Evolutionary conservation across 2,888 invertebrate genomes (phyloP).

Genomic region (Pseudococcus jackbeardsleyi): DNA sequence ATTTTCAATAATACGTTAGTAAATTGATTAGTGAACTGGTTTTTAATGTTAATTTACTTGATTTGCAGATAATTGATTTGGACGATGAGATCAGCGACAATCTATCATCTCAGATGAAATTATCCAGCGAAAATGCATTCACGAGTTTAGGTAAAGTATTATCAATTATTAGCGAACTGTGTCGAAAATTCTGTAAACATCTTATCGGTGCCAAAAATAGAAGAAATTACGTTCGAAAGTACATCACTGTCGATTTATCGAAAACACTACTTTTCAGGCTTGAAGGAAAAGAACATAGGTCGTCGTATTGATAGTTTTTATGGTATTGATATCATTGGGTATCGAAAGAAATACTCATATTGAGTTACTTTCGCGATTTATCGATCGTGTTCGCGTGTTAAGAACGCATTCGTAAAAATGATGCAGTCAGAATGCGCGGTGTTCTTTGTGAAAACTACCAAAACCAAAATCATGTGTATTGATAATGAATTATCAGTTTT

Average conservation of each 20-base stretch:
- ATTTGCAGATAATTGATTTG: constrained; percentile 33
- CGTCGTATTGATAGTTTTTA: neutral
- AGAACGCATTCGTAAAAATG: neutral
- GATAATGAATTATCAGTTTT: constrained; percentile 25
- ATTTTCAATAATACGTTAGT: neutral
- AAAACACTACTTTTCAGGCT: neutral
- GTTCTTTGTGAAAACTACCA: neutral
- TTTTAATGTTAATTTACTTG: neutral
- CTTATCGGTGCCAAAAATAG: neutral
- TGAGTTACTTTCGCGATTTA: neutral
- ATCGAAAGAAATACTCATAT: neutral
- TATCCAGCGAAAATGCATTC: neutral
- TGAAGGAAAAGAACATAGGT: neutral
- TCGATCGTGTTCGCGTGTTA: constrained; percentile 1
- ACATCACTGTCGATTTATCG: neutral
- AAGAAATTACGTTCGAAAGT: neutral
- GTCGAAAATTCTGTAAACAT: constrained; percentile 2
- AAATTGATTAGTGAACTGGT: neutral
- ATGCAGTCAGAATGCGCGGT: neutral
- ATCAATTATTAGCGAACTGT: neutral
- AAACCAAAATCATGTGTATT: neutral
- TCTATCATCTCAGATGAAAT: constrained; percentile 23
- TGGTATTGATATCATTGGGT: neutral
- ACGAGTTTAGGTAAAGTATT: constrained; percentile 31
- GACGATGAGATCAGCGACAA: constrained; percentile 7